Evolutionary conservation across 1,140 invertebrate species (phyloP).

Genomic region (Chelonus insularis): DNA sequence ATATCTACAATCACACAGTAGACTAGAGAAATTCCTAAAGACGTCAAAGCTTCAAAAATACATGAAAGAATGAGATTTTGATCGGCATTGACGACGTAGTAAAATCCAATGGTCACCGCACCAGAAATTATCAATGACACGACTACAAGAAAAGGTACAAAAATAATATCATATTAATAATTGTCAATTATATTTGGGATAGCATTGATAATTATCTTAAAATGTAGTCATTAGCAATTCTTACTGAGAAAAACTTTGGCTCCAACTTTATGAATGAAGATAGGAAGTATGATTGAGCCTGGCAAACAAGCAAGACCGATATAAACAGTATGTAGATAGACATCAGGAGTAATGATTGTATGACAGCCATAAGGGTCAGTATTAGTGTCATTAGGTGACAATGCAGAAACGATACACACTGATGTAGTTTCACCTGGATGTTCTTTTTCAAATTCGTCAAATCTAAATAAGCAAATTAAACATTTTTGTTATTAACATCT

Average conservation of each 20-base stretch:
- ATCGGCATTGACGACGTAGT: conserved; percentile 70
- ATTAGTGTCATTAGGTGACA: conserved; percentile 45
- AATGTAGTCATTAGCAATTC: conserved; percentile 34
- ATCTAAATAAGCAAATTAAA: conserved; percentile 59
- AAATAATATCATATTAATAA: conserved; percentile 11
- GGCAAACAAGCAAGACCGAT: conserved; percentile 75
- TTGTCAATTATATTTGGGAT: background rate
- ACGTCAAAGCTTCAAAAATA: conserved; percentile 75
- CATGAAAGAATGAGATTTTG: conserved; percentile 75
- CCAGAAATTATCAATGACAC: conserved; percentile 73
- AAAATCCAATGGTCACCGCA: conserved; percentile 74
- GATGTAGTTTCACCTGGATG: conserved; percentile 68
- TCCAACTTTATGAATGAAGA: conserved; percentile 73
- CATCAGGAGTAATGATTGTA: conserved; percentile 63
- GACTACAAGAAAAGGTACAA: conserved; percentile 61
- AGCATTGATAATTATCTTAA: conserved; percentile 22
- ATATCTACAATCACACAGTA: conserved; percentile 77
- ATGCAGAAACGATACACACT: conserved; percentile 71
- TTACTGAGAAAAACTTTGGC: conserved; percentile 76
- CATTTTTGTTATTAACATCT: background rate
- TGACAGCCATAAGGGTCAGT: conserved; percentile 46
- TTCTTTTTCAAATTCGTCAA: conserved; percentile 68
- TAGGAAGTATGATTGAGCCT: conserved; percentile 71
- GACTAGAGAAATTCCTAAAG: conserved; percentile 73
- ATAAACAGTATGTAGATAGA: conserved; percentile 72